These are phyloP conservation scores for Coenonympha glycerion DNA, from an alignment of 2,888 invertebrate genomes.

Conservation along the genomic window DNA sequence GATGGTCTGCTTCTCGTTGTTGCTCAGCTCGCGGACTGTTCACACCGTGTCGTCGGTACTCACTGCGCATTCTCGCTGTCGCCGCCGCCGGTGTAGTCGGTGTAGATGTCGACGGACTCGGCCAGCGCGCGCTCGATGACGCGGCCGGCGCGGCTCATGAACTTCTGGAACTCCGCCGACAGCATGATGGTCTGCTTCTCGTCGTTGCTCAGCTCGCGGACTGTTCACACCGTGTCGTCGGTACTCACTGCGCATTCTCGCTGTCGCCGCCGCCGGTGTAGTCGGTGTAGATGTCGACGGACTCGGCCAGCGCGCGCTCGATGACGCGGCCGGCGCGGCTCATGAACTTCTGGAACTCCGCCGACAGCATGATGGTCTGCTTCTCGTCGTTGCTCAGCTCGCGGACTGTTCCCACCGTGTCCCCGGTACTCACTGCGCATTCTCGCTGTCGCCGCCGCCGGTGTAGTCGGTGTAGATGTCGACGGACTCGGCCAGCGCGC, in stretches of 20 bases:
- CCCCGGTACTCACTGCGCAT: no score
- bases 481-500: no score
- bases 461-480: no score
- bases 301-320: conserved; percentile 96
- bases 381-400: conserved; percentile 98
- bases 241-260: conserved; percentile 87
- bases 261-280: conserved; percentile 91
- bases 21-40: conserved; percentile 90
- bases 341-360: conserved; percentile 95
- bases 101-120: conserved; percentile 95
- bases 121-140: conserved; percentile 95
- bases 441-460: no score
- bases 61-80: conserved; percentile 88
- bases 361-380: conserved; percentile 93
- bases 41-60: no score
- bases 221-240: no score
- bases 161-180: conserved; percentile 94
- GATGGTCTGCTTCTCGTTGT: conserved; percentile 97
- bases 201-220: conserved; percentile 94
- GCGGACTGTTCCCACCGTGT: no score
- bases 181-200: conserved; percentile 96
- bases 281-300: conserved; percentile 95
- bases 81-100: conserved; percentile 93
- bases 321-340: conserved; percentile 92
- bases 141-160: conserved; percentile 91